Evolutionary conservation across 2,888 invertebrate species (phyloP), one percentile per base, ranked within the genome.

Genomic region (Cremastobaeus sp.): DNA sequence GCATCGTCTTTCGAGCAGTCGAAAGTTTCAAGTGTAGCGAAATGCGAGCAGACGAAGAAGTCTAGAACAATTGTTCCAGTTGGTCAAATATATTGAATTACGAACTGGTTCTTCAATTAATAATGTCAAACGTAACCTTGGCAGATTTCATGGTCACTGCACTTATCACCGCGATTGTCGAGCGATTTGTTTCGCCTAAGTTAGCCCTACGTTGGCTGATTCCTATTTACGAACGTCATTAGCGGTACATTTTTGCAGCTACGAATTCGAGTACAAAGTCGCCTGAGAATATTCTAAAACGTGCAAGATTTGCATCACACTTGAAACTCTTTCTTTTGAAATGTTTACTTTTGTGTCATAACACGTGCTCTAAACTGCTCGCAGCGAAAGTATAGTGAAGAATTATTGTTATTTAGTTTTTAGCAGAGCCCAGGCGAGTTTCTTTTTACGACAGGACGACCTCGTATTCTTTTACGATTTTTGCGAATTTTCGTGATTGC

Each of bases 131-230:
- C 39, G 55, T 62, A 68, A 72, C 78, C 78, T 76, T 78, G 77
- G 66, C 78, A 76, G 34, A 74, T 77, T 80, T 80, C 81, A 82
- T 78, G 82, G 78, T 79, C 74, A 69, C 77, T 82, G 80, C 68
- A 77, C 78, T 81, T 76, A 79, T 79, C 77, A 78, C 79, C 76
- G n/a, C n/a, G n/a, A 79, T 79, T 77, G 80, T 78, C 37, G 21
- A 45, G 43, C 34, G 62, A 48, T 65, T 70, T 55, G 52, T 57
- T 45, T 9, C 28, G 18, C n/a, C 1, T 18, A 1, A 41, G n/a
- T n/a, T n/a, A n/a, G n/a, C n/a, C n/a, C n/a, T n/a, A n/a, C n/a
- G n/a, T n/a, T n/a, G n/a, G n/a, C n/a, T n/a, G n/a, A 25, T 25
- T 25, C 8, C 3, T 25, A 25, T 5, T 25, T 25, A 25, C 25